Percentiles rank a stretch among this genome's conserved stretches.
These are phyloP conservation scores for Poeciliopsis occidentalis DNA, from an alignment of 2,113 vertebrate species.

Conservation along the genomic window DNA sequence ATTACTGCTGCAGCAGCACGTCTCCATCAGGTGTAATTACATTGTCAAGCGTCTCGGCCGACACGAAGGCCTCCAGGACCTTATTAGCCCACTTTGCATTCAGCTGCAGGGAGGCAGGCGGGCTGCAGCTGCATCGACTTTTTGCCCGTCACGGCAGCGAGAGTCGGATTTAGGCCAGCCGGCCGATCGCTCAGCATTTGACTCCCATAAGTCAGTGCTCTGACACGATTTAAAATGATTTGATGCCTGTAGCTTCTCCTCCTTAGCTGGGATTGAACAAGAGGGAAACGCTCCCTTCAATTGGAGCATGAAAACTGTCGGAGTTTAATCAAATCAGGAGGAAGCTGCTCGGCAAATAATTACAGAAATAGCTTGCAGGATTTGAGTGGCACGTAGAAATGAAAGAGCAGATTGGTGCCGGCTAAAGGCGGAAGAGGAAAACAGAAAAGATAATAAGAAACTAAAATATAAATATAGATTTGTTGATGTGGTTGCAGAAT, in stretches of 20 bases:
- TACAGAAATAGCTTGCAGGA: not conserved
- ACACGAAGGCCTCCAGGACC: constrained; percentile 41
- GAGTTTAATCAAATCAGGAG: not conserved
- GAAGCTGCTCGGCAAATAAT: not conserved
- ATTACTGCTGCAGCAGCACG: constrained; percentile 48
- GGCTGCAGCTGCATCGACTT: constrained; percentile 27
- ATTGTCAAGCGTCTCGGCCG: constrained; percentile 37
- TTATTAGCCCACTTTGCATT: constrained; percentile 47
- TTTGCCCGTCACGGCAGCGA: constrained; percentile 20
- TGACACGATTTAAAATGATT: constrained; percentile 19
- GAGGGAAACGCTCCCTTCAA: not conserved
- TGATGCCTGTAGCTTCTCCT: constrained; percentile 4
- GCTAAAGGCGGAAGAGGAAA: not conserved
- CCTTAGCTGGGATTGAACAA: not conserved
- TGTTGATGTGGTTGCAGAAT: not conserved
- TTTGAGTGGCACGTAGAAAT: not conserved
- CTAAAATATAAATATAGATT: not conserved
- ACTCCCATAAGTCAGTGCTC: constrained; percentile 2
- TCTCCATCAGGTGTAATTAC: constrained; percentile 61
- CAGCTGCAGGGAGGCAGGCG: constrained; percentile 25
- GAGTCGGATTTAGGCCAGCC: constrained; percentile 33
- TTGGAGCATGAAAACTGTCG: not conserved
- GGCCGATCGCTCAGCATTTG: constrained; percentile 29
- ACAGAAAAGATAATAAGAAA: not conserved
- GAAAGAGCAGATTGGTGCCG: not conserved